Evolutionary conservation across 2,888 invertebrate species (phyloP).

Genomic region (Abrostola tripartita): DNA sequence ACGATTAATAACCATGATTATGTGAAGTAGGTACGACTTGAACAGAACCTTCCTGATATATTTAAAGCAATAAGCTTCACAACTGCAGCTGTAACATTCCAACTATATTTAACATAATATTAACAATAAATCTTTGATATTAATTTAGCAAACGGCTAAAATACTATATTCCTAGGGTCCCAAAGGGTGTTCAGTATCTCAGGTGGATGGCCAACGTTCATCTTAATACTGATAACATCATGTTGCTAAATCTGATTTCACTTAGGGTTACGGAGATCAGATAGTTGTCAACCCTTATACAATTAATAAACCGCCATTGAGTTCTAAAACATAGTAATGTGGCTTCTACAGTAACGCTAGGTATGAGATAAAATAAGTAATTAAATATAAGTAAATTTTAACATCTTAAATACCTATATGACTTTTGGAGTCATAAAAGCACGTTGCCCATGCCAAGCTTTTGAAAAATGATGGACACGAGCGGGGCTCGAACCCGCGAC

Average conservation of each 20-base stretch:
- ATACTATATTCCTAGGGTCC: not conserved
- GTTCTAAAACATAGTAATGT: not conserved
- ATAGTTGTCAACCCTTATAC: conserved; percentile 18
- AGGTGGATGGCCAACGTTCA: conserved; percentile 14
- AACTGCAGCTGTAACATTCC: no score
- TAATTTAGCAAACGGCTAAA: not conserved
- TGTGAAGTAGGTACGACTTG: no score
- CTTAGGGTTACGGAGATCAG: conserved; percentile 12
- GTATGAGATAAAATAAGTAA: no score
- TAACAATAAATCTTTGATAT: conserved; percentile 1
- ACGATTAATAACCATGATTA: conserved; percentile 6
- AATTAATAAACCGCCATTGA: conserved; percentile 26
- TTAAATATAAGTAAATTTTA: no score
- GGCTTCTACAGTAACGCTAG: no score
- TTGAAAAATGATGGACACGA: no score
- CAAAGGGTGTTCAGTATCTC: conserved; percentile 8
- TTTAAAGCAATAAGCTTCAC: no score
- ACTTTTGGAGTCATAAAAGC: no score
- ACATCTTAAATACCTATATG: no score
- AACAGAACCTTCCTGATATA: no score
- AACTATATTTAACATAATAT: not conserved
- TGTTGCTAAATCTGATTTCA: conserved; percentile 20
- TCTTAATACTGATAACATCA: conserved; percentile 17
- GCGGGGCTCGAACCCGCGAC: no score
- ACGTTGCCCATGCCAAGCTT: no score